Evolutionary conservation across 2,113 vertebrate species (phyloP), one percentile per base, ranked within the genome.

Genomic region (Corythornis vintsioides): DNA sequence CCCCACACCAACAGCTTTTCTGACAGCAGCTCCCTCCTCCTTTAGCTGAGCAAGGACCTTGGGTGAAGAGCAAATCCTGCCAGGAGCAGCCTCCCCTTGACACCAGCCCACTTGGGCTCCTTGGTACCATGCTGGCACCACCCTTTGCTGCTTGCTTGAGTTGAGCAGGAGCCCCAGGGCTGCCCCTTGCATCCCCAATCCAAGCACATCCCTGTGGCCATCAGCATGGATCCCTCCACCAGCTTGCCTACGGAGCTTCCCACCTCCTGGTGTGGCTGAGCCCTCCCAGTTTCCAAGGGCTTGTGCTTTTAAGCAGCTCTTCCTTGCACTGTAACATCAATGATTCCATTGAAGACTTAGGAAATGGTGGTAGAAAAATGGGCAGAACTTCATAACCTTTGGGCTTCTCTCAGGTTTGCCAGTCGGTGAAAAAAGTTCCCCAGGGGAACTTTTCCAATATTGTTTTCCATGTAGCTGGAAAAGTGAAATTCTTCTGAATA

Each of bases 401-500:
- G 73, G 55, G 43, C 19, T 52, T 45, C n/a, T 71, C 86, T 65
- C 53, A 83, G 79, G 65, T 72, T 74, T 73, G 22, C 31, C 86
- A 81, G 66, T 52, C 57, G 50, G 53, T 53, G 70, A 88, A 93
- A 94, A 92, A 78, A 38, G 38, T 38, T 38, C 38, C 70, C 66
- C 63, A 40, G 15, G 35, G 83, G 94, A 89, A 57, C 13, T 81
- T 85, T 94, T 87, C 71, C 3, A 5, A 82, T 93, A 70, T 66
- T 90, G 52, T 89, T 93, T 96, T 91, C 47, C 0, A 2, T 55
- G 59, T 87, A 92, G 55, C 85, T 95, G 90, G 90, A 94, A 96
- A 95, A 96, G 28, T 75, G 55, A 83, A 96, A 86, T 79, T 92
- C 82, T 92, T 94, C 75, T 96, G 94, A 95, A 90, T 89, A 92